phyloP scores from a whole-genome alignment of 1,140 invertebrate genomes.

The Archivesica marissinica region DNA sequence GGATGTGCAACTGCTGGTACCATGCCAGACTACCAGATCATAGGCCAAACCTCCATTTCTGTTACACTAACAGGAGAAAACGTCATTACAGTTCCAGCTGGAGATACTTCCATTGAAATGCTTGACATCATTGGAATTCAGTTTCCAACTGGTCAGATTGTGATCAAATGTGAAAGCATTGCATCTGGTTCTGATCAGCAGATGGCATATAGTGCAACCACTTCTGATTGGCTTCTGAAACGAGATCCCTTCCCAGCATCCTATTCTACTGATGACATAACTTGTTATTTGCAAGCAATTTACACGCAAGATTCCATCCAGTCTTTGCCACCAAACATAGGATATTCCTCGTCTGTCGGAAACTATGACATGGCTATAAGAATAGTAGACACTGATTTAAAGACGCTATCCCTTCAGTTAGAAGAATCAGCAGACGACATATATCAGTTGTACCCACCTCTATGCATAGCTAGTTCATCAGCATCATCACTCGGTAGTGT shows the following conservation, averaged over 20 bases:
- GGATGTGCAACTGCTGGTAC: not conserved
- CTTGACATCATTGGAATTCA: slow-evolving; percentile 52
- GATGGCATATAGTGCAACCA: not conserved
- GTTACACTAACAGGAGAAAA: not conserved
- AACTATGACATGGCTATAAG: not conserved
- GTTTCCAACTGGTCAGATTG: not conserved
- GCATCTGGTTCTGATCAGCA: not conserved
- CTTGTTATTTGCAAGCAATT: slow-evolving; percentile 42
- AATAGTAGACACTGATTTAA: slow-evolving; percentile 5
- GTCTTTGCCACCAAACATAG: slow-evolving; percentile 29
- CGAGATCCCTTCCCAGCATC: not conserved
- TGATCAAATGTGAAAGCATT: slow-evolving; percentile 31
- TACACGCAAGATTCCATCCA: not conserved
- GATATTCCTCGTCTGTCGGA: slow-evolving; percentile 6
- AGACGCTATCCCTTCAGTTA: not conserved
- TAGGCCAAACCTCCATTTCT: not conserved
- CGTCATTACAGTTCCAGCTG: not conserved
- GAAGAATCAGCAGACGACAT: slow-evolving; percentile 54
- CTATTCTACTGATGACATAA: not conserved
- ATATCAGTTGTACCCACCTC: slow-evolving; percentile 61
- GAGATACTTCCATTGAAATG: slow-evolving; percentile 14
- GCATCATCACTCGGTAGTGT: slow-evolving; percentile 46
- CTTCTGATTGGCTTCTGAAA: slow-evolving; percentile 17
- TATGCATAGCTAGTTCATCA: not conserved
- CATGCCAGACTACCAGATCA: slow-evolving; percentile 15